Conservation (phyloP, 2,888 invertebrate species). For the Antheraea assamensis region DNA sequence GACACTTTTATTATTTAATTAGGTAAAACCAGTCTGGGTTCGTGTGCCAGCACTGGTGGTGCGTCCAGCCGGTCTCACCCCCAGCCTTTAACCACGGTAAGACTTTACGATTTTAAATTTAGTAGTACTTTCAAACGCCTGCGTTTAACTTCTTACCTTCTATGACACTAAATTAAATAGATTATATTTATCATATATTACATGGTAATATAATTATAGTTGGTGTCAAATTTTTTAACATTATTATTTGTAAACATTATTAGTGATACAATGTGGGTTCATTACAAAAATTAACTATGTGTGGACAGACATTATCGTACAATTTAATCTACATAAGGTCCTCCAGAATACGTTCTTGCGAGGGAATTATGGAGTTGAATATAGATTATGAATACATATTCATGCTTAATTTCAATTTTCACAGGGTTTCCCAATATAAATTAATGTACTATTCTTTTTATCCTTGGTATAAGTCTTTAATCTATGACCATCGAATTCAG, state of each 20-base stretch:
- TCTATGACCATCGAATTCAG: not conserved
- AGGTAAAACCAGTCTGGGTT: constrained; percentile 85
- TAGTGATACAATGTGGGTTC: not conserved
- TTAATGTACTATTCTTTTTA: not conserved
- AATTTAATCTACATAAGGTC: not conserved
- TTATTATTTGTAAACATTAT: not conserved
- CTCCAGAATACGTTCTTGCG: not conserved
- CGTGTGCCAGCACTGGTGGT: constrained; percentile 84
- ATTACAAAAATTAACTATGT: not conserved
- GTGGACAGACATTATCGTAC: not conserved
- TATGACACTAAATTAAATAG: not conserved
- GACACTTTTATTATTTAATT: constrained; percentile 22
- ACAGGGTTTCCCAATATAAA: not conserved
- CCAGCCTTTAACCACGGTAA: constrained; percentile 76
- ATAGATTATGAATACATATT: not conserved
- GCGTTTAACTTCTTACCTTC: not conserved
- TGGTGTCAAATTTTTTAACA: too few species aligned
- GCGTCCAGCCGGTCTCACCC: constrained; percentile 79
- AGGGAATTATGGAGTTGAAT: not conserved
- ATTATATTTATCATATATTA: not conserved
- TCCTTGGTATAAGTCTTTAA: not conserved
- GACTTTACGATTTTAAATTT: constrained; percentile 13
- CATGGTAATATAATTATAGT: not conserved
- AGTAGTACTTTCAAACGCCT: not conserved
- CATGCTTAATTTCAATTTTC: not conserved